phyloP scores from a whole-genome alignment of 2,888 invertebrate genomes.

The Ormyrus rosae region DNA sequence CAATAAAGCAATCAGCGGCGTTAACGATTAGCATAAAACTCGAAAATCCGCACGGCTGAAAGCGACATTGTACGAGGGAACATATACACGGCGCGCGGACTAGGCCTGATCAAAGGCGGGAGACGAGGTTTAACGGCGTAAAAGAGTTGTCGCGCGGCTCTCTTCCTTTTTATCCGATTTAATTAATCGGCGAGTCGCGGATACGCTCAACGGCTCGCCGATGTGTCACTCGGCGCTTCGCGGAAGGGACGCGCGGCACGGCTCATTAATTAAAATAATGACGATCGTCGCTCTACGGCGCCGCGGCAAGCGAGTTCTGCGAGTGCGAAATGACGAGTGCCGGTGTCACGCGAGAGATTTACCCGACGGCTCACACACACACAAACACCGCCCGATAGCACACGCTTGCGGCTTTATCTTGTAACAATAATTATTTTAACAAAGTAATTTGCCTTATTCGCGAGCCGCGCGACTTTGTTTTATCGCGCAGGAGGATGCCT shows the following conservation, averaged over 20 bases:
- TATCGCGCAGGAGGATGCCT: background rate
- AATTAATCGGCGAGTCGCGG: conserved; percentile 43
- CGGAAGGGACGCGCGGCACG: conserved; percentile 7
- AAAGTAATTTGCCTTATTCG: conserved; percentile 22
- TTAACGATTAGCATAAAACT: conserved; percentile 3
- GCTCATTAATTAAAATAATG: conserved; percentile 55
- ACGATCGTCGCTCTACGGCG: conserved; percentile 39
- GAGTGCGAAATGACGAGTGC: conserved; percentile 49
- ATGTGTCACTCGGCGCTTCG: conserved; percentile 30
- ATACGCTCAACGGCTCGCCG: conserved; percentile 18
- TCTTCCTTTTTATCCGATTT: conserved; percentile 11
- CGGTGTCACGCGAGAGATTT: conserved; percentile 53
- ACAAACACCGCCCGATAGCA: background rate
- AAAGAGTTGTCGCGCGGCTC: conserved; percentile 41
- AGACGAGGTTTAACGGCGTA: background rate
- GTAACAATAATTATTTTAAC: conserved; percentile 37
- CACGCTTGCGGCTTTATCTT: conserved; percentile 26
- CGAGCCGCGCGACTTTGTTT: background rate
- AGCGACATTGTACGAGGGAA: background rate
- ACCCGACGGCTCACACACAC: conserved; percentile 30
- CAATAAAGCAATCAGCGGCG: conserved; percentile 13
- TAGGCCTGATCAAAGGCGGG: conserved; percentile 35
- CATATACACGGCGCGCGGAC: conserved; percentile 4
- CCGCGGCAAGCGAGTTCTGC: background rate
- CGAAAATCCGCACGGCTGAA: background rate